Conservation (phyloP, 2,113 vertebrate species). For the Corythornis cristatus region DNA sequence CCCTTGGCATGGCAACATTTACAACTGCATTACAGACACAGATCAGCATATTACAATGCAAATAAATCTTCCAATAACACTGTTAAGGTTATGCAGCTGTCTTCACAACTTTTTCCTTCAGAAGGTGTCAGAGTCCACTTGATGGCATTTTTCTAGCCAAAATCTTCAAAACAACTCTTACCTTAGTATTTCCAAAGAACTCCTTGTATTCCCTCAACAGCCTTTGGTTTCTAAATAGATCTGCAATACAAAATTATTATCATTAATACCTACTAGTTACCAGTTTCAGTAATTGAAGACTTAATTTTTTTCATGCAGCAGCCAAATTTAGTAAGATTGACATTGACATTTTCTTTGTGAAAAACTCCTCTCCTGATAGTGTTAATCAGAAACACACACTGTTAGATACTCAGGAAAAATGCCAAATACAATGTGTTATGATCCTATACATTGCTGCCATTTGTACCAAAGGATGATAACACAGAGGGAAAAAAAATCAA, state of each 20-base stretch:
- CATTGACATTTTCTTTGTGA: not conserved
- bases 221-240: constrained; percentile 92
- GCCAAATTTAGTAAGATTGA: not conserved
- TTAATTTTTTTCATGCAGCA: not conserved
- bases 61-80: not conserved
- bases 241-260: constrained; percentile 65
- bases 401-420: not conserved
- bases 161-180: constrained; percentile 56
- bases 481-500: not conserved
- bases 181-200: constrained; percentile 97
- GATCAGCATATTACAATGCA: not conserved
- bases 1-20: not conserved
- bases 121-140: not conserved
- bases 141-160: not conserved
- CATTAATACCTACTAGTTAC: not conserved
- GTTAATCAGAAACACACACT: not conserved
- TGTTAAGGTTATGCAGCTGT: not conserved
- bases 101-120: not conserved
- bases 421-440: not conserved
- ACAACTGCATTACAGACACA: not conserved
- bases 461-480: not conserved
- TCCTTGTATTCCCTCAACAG: constrained; percentile 93
- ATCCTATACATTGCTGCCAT: not conserved
- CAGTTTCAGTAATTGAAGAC: not conserved
- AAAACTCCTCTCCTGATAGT: not conserved